Evolutionary conservation across 2,888 invertebrate species (phyloP).

Genomic region (Cantharis nigra): DNA sequence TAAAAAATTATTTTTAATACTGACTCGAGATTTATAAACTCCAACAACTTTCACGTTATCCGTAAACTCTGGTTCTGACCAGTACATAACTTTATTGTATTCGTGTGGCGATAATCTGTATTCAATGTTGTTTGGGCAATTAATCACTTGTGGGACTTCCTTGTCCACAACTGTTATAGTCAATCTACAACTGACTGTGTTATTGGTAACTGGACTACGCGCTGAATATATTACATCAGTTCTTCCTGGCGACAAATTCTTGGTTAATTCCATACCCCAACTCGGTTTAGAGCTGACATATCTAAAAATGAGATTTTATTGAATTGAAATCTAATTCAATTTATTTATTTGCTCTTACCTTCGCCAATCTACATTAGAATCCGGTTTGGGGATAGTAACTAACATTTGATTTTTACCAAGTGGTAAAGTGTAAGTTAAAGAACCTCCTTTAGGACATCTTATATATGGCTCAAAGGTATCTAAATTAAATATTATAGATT

Average conservation of each 20-base stretch:
- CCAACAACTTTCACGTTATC: constrained; percentile 62
- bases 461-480: constrained; percentile 61
- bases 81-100: constrained; percentile 61
- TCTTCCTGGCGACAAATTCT: constrained; percentile 62
- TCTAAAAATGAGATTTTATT: constrained; percentile 49
- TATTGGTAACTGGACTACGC: constrained; percentile 60
- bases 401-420: constrained; percentile 56
- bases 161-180: constrained; percentile 63
- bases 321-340: constrained; percentile 1
- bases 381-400: constrained; percentile 61
- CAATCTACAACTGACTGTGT: constrained; percentile 63
- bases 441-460: constrained; percentile 62
- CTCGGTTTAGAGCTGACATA: constrained; percentile 64
- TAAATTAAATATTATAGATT: constrained; percentile 20
- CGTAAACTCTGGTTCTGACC: constrained; percentile 68
- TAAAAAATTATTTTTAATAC: neutral
- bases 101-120: constrained; percentile 61
- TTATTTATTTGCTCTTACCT: constrained; percentile 49
- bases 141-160: constrained; percentile 61
- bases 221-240: constrained; percentile 66
- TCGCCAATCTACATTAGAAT: constrained; percentile 70
- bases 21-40: constrained; percentile 65
- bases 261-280: constrained; percentile 66
- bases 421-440: constrained; percentile 62
- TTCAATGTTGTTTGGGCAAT: constrained; percentile 67